Base-by-base conservation (phyloP, 2,888 invertebrate genomes). In the Dasysyrphus tricinctus region DNA sequence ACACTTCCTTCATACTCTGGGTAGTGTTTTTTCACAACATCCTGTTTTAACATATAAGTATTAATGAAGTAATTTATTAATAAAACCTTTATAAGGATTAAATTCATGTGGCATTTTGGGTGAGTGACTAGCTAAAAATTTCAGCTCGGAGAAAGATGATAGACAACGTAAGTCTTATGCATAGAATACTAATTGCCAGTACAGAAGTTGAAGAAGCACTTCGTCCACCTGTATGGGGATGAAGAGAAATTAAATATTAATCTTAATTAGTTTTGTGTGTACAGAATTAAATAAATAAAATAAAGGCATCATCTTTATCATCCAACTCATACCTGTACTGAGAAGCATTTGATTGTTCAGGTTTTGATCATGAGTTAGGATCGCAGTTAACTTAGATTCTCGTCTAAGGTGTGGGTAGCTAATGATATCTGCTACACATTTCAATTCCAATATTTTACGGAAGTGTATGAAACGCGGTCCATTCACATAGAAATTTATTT, bases 271-370 rank as follows among this genome's bases (percentile, higher is more conserved):
- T 11, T 24, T 51, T 49, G 1, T 16, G 11, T 16, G 11, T 19
- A 24, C 9, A 9, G 16, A 54, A 16, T 24, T 51, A 37, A 29
- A 42, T 16, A 12, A 8, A 14, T n/a, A 34, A 32, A 16, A 51
- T 24, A 47, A 29, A 6, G 8, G 49, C 12, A 12, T 24, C 0
- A 11, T 19, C 5, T 19, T 16, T 57, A n/a, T 32, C 24, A 16
- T 39, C 1, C 5, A 11, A 54, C 77, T 8, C 12, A 14, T 75
- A 86, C 86, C 82, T 69, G 78, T 78, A 56, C 86, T 86, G 37
- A 89, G 89, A 47, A 89, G 80, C 82, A 89, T 89, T 84, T 89
- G 89, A 88, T 89, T 89, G 72, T 81, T 88, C n/a, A 89, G 73
- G 54, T 89, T 88, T 77, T 89, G 88, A 73, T 83, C 87, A 59